These are phyloP conservation scores for Dromas ardeola DNA, from an alignment of 2,113 vertebrate species.

Conservation along the genomic window DNA sequence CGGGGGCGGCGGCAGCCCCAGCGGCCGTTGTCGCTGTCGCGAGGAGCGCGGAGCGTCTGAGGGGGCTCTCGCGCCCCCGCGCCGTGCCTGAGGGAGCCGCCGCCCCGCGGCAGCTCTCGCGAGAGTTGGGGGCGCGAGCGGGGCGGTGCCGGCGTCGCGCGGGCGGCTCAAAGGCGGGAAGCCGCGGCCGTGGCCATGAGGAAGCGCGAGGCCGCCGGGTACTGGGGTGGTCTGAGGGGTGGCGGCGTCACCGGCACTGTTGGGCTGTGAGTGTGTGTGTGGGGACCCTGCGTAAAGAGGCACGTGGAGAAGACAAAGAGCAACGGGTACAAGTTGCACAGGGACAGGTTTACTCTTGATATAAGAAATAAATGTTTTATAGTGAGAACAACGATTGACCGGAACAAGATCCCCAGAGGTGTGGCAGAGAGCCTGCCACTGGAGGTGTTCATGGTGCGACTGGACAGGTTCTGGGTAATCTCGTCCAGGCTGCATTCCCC, in stretches of 20 bases:
- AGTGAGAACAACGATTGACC: fast-evolving
- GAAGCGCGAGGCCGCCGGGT: too few species aligned
- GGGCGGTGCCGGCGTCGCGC: neutral
- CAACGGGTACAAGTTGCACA: fast-evolving
- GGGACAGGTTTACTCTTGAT: neutral
- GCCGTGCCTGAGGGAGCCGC: neutral
- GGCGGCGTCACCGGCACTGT: neutral
- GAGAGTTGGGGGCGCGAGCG: too few species aligned
- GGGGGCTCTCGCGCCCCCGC: neutral
- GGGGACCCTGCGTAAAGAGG: too few species aligned
- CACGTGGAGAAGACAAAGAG: too few species aligned
- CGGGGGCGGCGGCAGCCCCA: neutral
- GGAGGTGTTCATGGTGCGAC: fast-evolving
- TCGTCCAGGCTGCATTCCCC: neutral
- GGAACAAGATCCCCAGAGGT: fast-evolving
- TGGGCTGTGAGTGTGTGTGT: too few species aligned
- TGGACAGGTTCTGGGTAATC: fast-evolving
- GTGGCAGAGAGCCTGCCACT: fast-evolving
- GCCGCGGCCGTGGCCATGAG: neutral
- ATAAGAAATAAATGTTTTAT: fast-evolving
- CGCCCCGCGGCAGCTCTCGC: too few species aligned
- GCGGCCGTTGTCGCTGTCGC: too few species aligned
- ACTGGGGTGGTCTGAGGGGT: too few species aligned
- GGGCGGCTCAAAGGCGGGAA: neutral
- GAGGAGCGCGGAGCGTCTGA: too few species aligned